Percentiles rank a stretch among this genome's conserved stretches.
phyloP scores from a whole-genome alignment of 2,888 invertebrate species.

The Steromphala cineraria region DNA sequence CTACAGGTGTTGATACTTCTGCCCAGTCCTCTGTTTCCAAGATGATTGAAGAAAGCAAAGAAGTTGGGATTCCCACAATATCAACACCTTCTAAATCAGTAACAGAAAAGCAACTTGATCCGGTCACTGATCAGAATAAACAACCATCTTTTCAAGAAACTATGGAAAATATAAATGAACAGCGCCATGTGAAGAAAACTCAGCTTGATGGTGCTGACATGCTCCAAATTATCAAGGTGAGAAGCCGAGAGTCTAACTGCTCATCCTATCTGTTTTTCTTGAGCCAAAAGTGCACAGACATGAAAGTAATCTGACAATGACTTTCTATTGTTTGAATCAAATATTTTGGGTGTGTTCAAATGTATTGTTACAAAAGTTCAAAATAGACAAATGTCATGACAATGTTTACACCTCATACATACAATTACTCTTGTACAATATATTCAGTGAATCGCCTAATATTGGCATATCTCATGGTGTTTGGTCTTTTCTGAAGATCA shows the following conservation, averaged over 20 bases:
- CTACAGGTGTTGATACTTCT: background rate
- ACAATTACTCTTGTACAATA: too few species aligned
- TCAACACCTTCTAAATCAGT: background rate
- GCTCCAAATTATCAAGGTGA: constrained; percentile 51
- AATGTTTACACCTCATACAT: too few species aligned
- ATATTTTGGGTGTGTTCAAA: background rate
- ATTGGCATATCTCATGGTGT: too few species aligned
- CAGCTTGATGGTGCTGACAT: constrained; percentile 49
- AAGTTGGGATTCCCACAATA: background rate
- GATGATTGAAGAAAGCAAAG: background rate
- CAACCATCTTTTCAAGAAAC: constrained; percentile 34
- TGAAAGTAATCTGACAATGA: background rate
- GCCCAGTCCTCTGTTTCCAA: background rate
- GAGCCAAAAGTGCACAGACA: too few species aligned
- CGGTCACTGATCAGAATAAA: background rate
- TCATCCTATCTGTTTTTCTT: too few species aligned
- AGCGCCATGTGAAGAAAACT: constrained; percentile 48
- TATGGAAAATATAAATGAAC: constrained; percentile 50
- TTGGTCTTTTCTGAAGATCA: too few species aligned
- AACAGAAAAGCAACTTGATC: background rate
- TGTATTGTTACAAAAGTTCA: background rate
- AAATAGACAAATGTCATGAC: background rate
- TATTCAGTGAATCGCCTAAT: too few species aligned
- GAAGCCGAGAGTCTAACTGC: too few species aligned
- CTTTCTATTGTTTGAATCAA: background rate